A percentile compares a stretch with the other conserved stretches of the same genome.
These are phyloP conservation scores for Phenganax stokvisi DNA, from an alignment of 92 coral and sea anemone species.

Conservation along the genomic window DNA sequence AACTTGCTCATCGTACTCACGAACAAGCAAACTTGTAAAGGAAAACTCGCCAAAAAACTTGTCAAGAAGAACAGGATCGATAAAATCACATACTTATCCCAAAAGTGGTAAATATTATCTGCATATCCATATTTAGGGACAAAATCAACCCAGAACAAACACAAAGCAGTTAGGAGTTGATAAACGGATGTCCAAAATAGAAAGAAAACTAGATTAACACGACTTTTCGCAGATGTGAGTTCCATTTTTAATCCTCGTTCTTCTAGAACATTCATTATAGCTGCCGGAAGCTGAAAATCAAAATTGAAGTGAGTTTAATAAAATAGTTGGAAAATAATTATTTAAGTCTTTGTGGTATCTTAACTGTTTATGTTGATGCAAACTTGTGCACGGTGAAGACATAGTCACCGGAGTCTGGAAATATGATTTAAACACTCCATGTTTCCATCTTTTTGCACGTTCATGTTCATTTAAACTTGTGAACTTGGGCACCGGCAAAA, in stretches of 20 bases:
- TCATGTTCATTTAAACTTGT: too few relatives aligned
- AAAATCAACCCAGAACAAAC: slow-evolving; percentile 77
- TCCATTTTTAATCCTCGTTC: slow-evolving; percentile 77
- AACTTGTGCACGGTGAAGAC: too few relatives aligned
- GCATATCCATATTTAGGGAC: slow-evolving; percentile 78
- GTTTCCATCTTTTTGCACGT: too few relatives aligned
- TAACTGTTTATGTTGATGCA: too few relatives aligned
- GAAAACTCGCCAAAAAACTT: too few relatives aligned
- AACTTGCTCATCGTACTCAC: neutral
- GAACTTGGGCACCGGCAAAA: too few relatives aligned
- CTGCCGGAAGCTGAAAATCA: slow-evolving; percentile 59
- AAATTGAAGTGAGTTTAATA: neutral
- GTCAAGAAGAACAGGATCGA: neutral
- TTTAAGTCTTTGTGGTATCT: too few relatives aligned
- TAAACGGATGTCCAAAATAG: slow-evolving; percentile 80
- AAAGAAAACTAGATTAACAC: slow-evolving; percentile 64
- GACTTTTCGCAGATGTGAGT: slow-evolving; percentile 43
- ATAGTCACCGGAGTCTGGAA: too few relatives aligned
- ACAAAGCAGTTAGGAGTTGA: slow-evolving; percentile 54
- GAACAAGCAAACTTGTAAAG: too few relatives aligned
- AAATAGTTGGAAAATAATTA: too few relatives aligned
- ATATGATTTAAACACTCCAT: too few relatives aligned
- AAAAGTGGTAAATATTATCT: slow-evolving; percentile 56
- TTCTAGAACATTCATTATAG: slow-evolving; percentile 67
- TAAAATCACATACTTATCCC: slow-evolving; percentile 60